Conservation (phyloP, 2,888 invertebrate species). For the Theodoxus fluviatilis region DNA sequence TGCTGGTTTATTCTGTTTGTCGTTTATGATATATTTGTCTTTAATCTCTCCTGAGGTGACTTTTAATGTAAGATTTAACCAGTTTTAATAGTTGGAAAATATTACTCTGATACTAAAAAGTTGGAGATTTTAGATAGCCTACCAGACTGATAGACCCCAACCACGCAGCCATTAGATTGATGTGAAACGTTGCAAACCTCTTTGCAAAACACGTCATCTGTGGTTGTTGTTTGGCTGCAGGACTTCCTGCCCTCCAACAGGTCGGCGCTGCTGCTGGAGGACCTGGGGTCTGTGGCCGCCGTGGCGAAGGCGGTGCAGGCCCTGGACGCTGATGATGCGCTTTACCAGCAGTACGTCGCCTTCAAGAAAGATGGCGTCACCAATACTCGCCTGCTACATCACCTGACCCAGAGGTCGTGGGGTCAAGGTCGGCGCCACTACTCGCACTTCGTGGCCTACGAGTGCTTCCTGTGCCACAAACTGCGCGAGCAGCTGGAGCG, state of each 20-base stretch:
- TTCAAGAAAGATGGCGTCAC: slow-evolving; percentile 44
- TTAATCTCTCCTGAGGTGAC: too few species aligned
- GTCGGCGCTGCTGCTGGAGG: slow-evolving; percentile 52
- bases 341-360: slow-evolving; percentile 47
- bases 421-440: slow-evolving; percentile 10
- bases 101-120: too few species aligned
- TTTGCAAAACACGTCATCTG: background rate
- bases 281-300: slow-evolving; percentile 50
- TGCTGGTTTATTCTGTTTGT: too few species aligned
- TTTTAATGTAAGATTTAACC: too few species aligned
- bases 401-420: slow-evolving; percentile 46
- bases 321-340: slow-evolving; percentile 50
- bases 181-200: background rate
- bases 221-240: slow-evolving; percentile 29
- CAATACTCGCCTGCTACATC: slow-evolving; percentile 42
- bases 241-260: slow-evolving; percentile 54
- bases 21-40: too few species aligned
- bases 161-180: background rate
- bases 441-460: slow-evolving; percentile 45
- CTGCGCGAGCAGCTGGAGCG: slow-evolving; percentile 41
- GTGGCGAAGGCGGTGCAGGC: slow-evolving; percentile 47
- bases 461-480: slow-evolving; percentile 55
- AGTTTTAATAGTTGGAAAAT: too few species aligned
- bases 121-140: background rate
- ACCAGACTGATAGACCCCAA: background rate